Base-by-base conservation (phyloP, 2,888 invertebrate species). In the Cosmia trapezina region DNA sequence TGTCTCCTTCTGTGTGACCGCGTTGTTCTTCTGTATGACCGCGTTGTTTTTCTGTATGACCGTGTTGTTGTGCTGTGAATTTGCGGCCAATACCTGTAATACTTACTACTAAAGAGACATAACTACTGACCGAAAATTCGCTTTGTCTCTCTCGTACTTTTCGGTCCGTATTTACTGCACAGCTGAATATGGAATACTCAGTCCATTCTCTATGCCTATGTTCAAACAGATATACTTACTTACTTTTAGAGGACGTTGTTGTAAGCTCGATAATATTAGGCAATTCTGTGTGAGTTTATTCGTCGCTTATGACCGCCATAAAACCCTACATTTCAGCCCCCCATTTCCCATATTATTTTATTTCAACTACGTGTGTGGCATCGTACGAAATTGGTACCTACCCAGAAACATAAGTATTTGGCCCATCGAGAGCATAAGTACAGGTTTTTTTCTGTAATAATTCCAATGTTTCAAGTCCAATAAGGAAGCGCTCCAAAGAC, bases 291-390 rank as follows among this genome's bases (percentile, higher is more conserved):
- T 5, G 8, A n/a, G 19, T 47, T 28, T 47, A 57, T 28, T 17
- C 4, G 8, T 9, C 28, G 17, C n/a, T 45, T 19, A 66, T 37
- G 12, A 41, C n/a, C 41, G 1, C 11, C 22, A 53, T 57, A 47
- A 71, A 59, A 41, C 7, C 11, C 6, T 9, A 53, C 12, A 59
- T 54, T n/a, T 8, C 17, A 19, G 49, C 7, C 2, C 9, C 7
- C 2, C 9, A 73, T 79, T 56, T 51, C 43, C 37, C 22, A n/a
- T n/a, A n/a, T 56, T n/a, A 49, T 54, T 81, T 78, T 57, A 65
- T 54, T 54, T 45, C 12, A 4, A 60, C 81, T 57, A 41, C 83
- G 78, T 80, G 73, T 81, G 82, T 82, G 83, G 78, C 17, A 67
- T 66, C 22, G 12, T 47, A 64, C 33, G 41, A 28, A 76, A 67